Evolutionary conservation across 2,113 vertebrate species (phyloP), one percentile per base, ranked within the genome.

Genomic region (Malurus cyaneus): DNA sequence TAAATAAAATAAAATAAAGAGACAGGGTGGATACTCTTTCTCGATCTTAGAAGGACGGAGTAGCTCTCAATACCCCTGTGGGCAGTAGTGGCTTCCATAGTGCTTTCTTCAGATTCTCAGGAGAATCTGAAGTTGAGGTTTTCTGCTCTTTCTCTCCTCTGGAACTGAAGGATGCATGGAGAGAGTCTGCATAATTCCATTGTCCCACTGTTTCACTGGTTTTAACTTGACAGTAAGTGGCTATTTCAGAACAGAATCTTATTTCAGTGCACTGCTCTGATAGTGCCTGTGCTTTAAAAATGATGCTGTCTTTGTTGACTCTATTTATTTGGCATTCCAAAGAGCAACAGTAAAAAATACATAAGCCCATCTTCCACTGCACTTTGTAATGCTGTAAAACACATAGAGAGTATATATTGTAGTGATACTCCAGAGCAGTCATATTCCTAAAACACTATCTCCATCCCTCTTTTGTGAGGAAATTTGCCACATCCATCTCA

Each of bases 401-500:
- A 21, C 18, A 29, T 2, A 42, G 59, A 73, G 21, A 82, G 26
- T n/a, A 52, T 31, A 3, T 23, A 70, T n/a, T 80, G 4, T 16
- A 41, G 25, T 17, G 32, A 26, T 70, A 41, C 57, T 65, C 28
- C 46, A 80, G 34, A 73, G 47, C 21, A 77, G 14, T 31, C 65
- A 39, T 25, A 32, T 28, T 81, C 19, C 36, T 76, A 57, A 79
- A 86, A 74, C 9, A 17, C 25, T 69, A 20, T 42, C 36, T 32
- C 12, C 39, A 14, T 91, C 97, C 97, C 95, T 96, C 88, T 82
- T 98, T 96, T 18, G 65, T 73, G 24, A 98, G 97, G 12, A 98
- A 66, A 74, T 98, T 97, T 61, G 97, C 95, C 83, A 98, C 62
- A 24, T 97, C 96, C 3, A 52, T 91, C 21, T 97, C 98, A 76